These are phyloP conservation scores for Ginglymostoma cirratum DNA, from an alignment of 2,113 vertebrate genomes.

Conservation along the genomic window DNA sequence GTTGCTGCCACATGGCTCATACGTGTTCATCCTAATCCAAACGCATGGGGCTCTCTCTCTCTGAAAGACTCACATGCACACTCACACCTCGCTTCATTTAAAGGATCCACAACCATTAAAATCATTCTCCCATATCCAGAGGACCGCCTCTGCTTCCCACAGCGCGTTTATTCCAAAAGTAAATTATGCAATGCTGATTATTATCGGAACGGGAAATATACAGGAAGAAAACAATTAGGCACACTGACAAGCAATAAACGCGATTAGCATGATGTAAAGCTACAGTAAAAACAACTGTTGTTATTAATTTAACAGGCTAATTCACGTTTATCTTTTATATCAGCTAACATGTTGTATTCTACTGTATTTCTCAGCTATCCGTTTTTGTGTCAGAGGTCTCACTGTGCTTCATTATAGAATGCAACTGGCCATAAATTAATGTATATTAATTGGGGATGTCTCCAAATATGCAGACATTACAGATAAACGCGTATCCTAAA, in stretches of 20 bases:
- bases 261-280: not conserved
- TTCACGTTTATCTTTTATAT: not conserved
- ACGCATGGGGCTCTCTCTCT: slow-evolving; percentile 1
- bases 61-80: not conserved
- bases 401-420: not conserved
- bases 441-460: not conserved
- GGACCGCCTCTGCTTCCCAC: not conserved
- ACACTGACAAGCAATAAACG: not conserved
- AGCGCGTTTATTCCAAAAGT: not conserved
- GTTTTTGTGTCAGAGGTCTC: not conserved
- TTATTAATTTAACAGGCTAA: not conserved
- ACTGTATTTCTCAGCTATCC: not conserved
- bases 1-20: slow-evolving; percentile 26
- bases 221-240: not conserved
- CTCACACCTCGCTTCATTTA: slow-evolving; percentile 35
- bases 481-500: not conserved
- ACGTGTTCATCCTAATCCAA: not conserved
- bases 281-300: not conserved
- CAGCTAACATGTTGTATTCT: not conserved
- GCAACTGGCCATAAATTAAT: not conserved
- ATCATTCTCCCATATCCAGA: slow-evolving; percentile 30
- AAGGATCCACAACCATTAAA: slow-evolving; percentile 27
- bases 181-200: not conserved
- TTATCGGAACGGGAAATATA: not conserved
- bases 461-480: not conserved